Evolutionary conservation across 1,140 invertebrate genomes (phyloP).

Genomic region (Schlechtendalia chinensis): DNA sequence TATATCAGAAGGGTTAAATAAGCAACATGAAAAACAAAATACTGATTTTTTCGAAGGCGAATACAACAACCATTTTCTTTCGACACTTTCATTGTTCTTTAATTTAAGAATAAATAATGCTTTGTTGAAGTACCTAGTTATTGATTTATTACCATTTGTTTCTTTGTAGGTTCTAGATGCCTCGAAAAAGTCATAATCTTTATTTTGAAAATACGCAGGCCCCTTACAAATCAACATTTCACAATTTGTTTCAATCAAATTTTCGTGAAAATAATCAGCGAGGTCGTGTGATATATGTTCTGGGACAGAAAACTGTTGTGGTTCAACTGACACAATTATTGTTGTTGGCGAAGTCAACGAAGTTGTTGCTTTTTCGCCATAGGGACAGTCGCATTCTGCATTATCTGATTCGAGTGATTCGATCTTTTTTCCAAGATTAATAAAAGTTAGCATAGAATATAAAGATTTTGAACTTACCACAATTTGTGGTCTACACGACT

Average conservation of each 20-base stretch:
- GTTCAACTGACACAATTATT: conserved; percentile 7
- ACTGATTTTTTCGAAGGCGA: conserved; percentile 59
- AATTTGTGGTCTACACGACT: too few relatives aligned
- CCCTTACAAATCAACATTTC: conserved; percentile 2
- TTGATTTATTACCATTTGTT: conserved; percentile 9
- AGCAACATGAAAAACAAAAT: conserved; percentile 55
- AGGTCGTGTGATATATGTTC: conserved; percentile 10
- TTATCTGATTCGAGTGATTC: conserved; percentile 7
- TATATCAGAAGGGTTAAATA: not conserved
- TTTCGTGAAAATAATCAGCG: conserved; percentile 5
- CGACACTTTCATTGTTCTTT: conserved; percentile 57
- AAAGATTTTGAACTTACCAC: too few relatives aligned
- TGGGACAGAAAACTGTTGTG: conserved; percentile 2
- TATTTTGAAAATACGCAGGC: conserved; percentile 13
- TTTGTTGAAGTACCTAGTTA: conserved; percentile 10
- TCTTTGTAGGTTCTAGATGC: conserved; percentile 14
- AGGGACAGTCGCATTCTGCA: conserved; percentile 1
- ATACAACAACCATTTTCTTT: conserved; percentile 60
- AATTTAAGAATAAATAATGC: not conserved
- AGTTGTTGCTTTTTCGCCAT: conserved; percentile 12
- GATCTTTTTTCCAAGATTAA: too few relatives aligned
- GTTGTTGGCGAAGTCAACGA: conserved; percentile 7
- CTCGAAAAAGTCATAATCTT: too few relatives aligned
- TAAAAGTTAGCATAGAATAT: too few relatives aligned
- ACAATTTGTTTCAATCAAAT: not conserved